These are phyloP conservation scores for Poeciliopsis gracilis DNA, from an alignment of 2,797 vertebrate species.

Conservation along the genomic window DNA sequence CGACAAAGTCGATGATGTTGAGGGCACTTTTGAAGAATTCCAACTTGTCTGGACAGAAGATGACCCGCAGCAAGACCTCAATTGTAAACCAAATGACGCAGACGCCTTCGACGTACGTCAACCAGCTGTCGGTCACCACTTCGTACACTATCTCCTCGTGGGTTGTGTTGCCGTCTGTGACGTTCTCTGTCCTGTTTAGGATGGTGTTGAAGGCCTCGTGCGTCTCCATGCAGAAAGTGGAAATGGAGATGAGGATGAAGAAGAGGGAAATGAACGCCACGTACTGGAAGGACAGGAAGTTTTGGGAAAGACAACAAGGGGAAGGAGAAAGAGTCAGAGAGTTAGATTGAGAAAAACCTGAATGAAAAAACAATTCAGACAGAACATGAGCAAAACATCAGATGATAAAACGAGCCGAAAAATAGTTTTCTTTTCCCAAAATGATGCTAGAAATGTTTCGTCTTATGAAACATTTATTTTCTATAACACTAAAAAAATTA, in stretches of 20 bases:
- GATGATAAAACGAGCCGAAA: neutral
- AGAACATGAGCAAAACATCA: neutral
- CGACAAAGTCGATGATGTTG: slow-evolving; percentile 99
- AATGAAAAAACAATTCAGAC: slow-evolving; percentile 54
- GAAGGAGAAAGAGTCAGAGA: slow-evolving; percentile 26
- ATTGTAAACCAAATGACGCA: slow-evolving; percentile 99
- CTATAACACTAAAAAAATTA: too few species aligned
- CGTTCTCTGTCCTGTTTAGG: slow-evolving; percentile 93
- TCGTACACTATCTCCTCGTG: slow-evolving; percentile 87
- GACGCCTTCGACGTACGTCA: slow-evolving; percentile 97
- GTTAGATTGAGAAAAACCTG: neutral
- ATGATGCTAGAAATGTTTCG: neutral
- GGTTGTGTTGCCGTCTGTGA: slow-evolving; percentile 88
- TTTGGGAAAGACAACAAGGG: slow-evolving; percentile 14
- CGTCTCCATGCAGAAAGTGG: slow-evolving; percentile 99
- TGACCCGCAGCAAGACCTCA: slow-evolving; percentile 94
- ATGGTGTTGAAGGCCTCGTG: slow-evolving; percentile 98
- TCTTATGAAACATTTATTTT: neutral
- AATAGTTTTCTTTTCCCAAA: neutral
- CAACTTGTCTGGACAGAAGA: slow-evolving; percentile 96
- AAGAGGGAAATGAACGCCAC: slow-evolving; percentile 98
- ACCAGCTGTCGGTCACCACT: slow-evolving; percentile 95
- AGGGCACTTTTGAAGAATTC: slow-evolving; percentile 98
- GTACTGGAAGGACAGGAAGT: slow-evolving; percentile 81
- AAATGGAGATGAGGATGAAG: slow-evolving; percentile 99